Evolutionary conservation across 2,797 vertebrate genomes (phyloP), one percentile per base, ranked within the genome.

Genomic region (Gastrophryne carolinensis): DNA sequence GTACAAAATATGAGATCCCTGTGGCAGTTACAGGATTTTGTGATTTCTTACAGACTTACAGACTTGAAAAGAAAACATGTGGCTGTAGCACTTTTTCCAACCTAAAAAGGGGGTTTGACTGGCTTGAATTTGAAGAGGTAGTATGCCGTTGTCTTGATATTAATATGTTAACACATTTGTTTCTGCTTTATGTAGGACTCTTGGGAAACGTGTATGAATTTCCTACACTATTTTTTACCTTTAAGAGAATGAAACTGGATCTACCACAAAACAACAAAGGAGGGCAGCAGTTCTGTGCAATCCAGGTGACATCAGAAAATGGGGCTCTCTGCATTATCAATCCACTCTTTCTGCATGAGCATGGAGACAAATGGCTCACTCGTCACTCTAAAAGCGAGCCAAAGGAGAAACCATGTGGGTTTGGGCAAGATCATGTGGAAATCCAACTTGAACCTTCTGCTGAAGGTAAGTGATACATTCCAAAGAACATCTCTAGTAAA

Each of bases 271-370:
- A 41, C 30, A 65, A 65, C 34, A 65, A 71, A 29, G 19, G 13
- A 4, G 37, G 23, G 4, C 44, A 15, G 6, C 50, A 56, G 0
- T 65, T 7, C 13, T 79, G 69, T 47, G 72, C 49, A 9, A 39
- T 79, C 24, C 75, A 90, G 83, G 76, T 89, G 63, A 90, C 87
- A 0, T 84, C 90, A 0, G 82, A 85, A 47, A 90, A 84, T 0
- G 90, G 87, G 1, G 92, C 92, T 0, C 76, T 95, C 34, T 95
- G 89, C 5, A 78, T 94, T 79, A 90, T 95, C 68, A 96, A 95
- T 81, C 93, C 91, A 0, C 91, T 95, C 7, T 95, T 93, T 79
- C 56, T 94, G 3, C 87, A 82, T 9, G 91, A 92, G 57, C 93
- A 94, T 2, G 91, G 92, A 9, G 90, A 93, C 2, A 87, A 87